phyloP scores from a whole-genome alignment of 2,888 invertebrate genomes.

The Phyto melanocephala region DNA sequence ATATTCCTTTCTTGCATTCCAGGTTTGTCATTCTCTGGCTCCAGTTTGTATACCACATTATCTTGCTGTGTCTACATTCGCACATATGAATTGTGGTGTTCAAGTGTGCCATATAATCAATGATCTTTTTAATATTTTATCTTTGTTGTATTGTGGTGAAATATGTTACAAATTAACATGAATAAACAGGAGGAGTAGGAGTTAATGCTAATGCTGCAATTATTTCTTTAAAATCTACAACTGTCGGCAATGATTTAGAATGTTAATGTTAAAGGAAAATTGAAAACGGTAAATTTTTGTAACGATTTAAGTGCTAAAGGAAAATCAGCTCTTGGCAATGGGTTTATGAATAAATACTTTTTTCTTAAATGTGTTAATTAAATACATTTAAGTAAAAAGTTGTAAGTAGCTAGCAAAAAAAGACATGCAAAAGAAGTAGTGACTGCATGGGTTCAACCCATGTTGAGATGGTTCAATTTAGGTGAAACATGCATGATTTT shows the following conservation, averaged over 20 bases:
- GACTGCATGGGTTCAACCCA: too few relatives aligned
- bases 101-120: constrained; percentile 17
- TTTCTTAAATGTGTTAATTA: too few relatives aligned
- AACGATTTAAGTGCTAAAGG: too few relatives aligned
- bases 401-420: too few relatives aligned
- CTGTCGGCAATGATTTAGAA: not conserved
- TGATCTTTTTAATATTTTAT: constrained; percentile 28
- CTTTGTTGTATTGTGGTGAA: constrained; percentile 11
- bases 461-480: too few relatives aligned
- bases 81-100: not conserved
- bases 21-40: not conserved
- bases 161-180: constrained; percentile 22
- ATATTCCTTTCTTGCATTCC: too few relatives aligned
- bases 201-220: constrained; percentile 3
- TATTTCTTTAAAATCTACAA: not conserved
- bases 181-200: constrained; percentile 27
- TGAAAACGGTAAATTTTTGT: not conserved
- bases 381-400: too few relatives aligned
- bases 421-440: too few relatives aligned
- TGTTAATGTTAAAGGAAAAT: not conserved
- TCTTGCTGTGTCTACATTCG: not conserved
- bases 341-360: too few relatives aligned
- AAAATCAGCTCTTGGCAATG: too few relatives aligned
- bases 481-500: too few relatives aligned
- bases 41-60: not conserved